phyloP scores from a whole-genome alignment of 2,113 vertebrate species.

The Bothrops jararaca region DNA sequence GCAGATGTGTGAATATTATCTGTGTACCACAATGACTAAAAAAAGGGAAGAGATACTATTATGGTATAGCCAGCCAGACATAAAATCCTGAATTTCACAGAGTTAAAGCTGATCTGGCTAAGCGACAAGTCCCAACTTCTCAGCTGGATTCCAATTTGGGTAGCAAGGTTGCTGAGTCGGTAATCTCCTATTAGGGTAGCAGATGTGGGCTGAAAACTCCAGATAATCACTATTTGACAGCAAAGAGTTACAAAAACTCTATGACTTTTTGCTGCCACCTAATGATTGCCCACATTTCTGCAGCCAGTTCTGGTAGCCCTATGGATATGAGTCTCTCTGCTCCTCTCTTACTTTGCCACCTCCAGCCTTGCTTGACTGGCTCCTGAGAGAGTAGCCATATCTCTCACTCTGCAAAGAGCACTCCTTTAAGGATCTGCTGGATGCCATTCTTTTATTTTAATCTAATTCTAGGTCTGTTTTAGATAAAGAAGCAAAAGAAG shows the following conservation, averaged over 20 bases:
- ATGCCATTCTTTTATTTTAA: not conserved
- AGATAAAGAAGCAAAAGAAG: not conserved
- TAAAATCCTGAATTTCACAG: not conserved
- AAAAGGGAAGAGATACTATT: not conserved
- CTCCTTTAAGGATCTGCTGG: not conserved
- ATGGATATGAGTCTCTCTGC: not conserved
- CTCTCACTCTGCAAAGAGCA: not conserved
- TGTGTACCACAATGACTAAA: not conserved
- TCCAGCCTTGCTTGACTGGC: not conserved
- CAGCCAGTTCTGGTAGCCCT: not conserved
- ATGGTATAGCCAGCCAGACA: too few relatives aligned
- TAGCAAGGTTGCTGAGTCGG: not conserved
- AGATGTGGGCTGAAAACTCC: not conserved
- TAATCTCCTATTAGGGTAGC: not conserved
- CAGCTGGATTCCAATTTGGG: not conserved
- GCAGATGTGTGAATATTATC: not conserved
- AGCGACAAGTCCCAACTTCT: not conserved
- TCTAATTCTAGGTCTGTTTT: not conserved
- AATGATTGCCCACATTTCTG: not conserved
- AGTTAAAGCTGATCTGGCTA: not conserved
- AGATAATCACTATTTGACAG: not conserved
- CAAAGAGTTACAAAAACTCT: not conserved
- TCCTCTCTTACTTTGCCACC: not conserved
- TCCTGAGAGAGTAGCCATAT: not conserved
- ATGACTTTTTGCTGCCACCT: not conserved